Evolutionary conservation across 2,888 invertebrate genomes (phyloP), one percentile per base, ranked within the genome.

Genomic region (Nymphalis c-album): DNA sequence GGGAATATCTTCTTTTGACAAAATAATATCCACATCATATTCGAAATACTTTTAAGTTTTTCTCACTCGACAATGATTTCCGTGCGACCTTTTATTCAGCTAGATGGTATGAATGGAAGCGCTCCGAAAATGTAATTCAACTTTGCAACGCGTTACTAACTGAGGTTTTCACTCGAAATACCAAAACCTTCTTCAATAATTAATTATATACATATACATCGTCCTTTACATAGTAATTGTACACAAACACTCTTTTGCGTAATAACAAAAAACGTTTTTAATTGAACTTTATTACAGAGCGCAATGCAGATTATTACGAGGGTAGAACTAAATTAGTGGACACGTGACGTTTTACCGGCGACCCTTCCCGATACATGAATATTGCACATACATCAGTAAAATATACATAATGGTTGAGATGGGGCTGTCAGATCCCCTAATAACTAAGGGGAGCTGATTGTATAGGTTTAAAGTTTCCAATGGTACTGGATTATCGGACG

Each of bases 81-180:
- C 51, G 59, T 51, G 51, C 45, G 5, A 64, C n/a, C 48, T 64
- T 51, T 64, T 64, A 59, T 64, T 59, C 50, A 50, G 64, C 22
- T 31, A 50, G 64, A 64, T 50, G 40, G 17, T 51, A 51, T 60
- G 59, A 64, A 59, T 51, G 59, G 3, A 31, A 59, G 59, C 59
- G 51, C 51, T 59, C 40, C 35, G n/a, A 51, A 59, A 64, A 51
- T 64, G 59, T 59, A 64, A 64, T 55, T 31, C 53, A 55, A 26
- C 26, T 31, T 7, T n/a, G 17, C n/a, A 31, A 55, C 26, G 40
- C 10, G 40, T 17, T 20, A 22, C 53, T 16, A 17, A 18, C 4
- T 6, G 53, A 7, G 7, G 17, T 7, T 22, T n/a, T 55, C n/a
- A n/a, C 17, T 55, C 26, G 53, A 26, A 0, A 31, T 26, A 26